Conservation (phyloP, 2,888 invertebrate species). For the Drosophila histrio region DNA sequence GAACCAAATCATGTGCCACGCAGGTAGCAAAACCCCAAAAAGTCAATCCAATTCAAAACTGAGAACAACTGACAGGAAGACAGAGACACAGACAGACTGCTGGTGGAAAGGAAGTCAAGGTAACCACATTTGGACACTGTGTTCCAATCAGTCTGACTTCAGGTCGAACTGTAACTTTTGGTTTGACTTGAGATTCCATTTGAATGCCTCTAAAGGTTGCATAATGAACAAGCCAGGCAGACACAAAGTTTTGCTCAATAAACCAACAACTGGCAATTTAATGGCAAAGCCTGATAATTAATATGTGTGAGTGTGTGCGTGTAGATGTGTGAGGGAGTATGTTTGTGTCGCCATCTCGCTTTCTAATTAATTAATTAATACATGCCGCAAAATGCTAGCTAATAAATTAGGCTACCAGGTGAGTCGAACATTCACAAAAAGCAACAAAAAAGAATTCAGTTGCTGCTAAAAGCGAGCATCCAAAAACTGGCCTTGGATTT, state of each 20-base stretch:
- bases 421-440: constrained; percentile 17
- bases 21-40: constrained; percentile 18
- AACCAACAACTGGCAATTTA: constrained; percentile 35
- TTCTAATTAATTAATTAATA: constrained; percentile 73
- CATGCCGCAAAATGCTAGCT: constrained; percentile 43
- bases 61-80: constrained; percentile 35
- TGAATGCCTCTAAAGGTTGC: constrained; percentile 28
- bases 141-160: constrained; percentile 30
- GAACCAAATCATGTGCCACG: constrained; percentile 20
- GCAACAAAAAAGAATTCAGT: constrained; percentile 20
- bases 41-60: constrained; percentile 2
- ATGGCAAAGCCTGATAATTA: constrained; percentile 42
- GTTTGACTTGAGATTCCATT: constrained; percentile 19
- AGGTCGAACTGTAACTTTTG: constrained; percentile 9
- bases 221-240: constrained; percentile 22
- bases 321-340: neutral
- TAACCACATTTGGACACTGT: constrained; percentile 28
- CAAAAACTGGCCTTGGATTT: constrained; percentile 33
- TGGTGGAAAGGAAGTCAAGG: neutral
- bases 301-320: constrained; percentile 25
- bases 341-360: constrained; percentile 26
- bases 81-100: neutral
- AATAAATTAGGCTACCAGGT: constrained; percentile 66
- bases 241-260: constrained; percentile 27
- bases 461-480: constrained; percentile 16